Evolutionary conservation across 2,797 vertebrate species (phyloP), one percentile per base, ranked within the genome.

Genomic region (Pampus argenteus): DNA sequence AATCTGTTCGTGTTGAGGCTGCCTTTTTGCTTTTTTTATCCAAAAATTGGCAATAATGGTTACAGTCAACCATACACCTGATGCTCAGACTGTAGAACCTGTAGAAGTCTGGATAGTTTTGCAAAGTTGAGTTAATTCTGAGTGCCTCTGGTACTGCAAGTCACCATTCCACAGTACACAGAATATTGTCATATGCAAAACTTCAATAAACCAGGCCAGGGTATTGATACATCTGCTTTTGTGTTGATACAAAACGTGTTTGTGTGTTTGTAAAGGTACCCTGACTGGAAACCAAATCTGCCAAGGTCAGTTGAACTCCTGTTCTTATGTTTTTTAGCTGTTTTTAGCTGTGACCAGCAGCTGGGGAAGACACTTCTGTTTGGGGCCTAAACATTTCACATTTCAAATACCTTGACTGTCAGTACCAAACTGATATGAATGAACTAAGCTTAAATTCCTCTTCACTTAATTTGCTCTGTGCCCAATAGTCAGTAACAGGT

Each of bases 231-330:
- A 0, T 14, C 14, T 36, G 34, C 9, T 2, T 71, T 34, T 26
- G 9, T 54, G 10, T 73, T 28, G 8, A 50, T 25, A 5, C 10
- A 40, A 56, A 67, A 84, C 2, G n/a, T 81, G 40, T 66, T 48
- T 71, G 18, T 81, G 22, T 81, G 6, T 89, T 23, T 89, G 7
- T 86, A 10, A 82, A 94, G 93, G 88, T 92, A 90, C 57, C 91
- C 88, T 9, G 70, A 85, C 34, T 92, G 92, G 93, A 92, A 89
- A 63, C 88, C 88, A 62, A 60, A 82, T 60, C 9, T 52, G 25
- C 54, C 84, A 66, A 91, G 92, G 93, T 93, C 60, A 92, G 91
- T 88, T 55, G 3, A 10, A 54, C 44, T 55, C 29, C 26, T 40
- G 7, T 36, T 79, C 18, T 57, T 40, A 15, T 61, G 42, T 62